Evolutionary conservation across 1,140 invertebrate genomes (phyloP), one percentile per base, ranked within the genome.

Genomic region (Pinna nobilis): DNA sequence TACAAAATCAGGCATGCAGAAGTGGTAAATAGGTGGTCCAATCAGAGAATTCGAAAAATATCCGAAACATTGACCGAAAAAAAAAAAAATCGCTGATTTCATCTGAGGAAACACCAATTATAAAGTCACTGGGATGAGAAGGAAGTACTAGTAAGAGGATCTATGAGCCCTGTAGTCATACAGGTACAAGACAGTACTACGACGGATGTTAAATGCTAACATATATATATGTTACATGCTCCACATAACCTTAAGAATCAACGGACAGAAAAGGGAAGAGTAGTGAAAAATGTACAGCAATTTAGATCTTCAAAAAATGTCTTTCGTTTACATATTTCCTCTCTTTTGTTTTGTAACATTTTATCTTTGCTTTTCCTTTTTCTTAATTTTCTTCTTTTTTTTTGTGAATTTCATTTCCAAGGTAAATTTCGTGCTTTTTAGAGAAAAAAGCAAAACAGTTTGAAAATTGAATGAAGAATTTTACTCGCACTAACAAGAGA

Each of bases 41-140:
- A 59, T 59, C 55, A 59, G 30, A 59, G 55, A 30, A 30, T 33
- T 32, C 30, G 32, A 59, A 59, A 59, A 59, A 33, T 33, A 35
- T 59, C 37, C 30, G 37, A 59, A 35, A 33, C n/a, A 59, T 33
- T 33, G 37, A 59, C 37, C 55, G n/a, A n/a, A n/a, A n/a, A n/a
- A n/a, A n/a, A n/a, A n/a, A n/a, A n/a, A n/a, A n/a, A n/a, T n/a
- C n/a, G n/a, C n/a, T n/a, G n/a, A n/a, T n/a, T n/a, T n/a, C n/a
- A n/a, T n/a, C n/a, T n/a, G n/a, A 63, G 59, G 59, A 25, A 63
- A 44, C 35, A 63, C 59, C 59, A 63, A 63, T 41, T 63, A 32
- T 63, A 59, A 59, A 23, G 59, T 63, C 59, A 63, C 59, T 63
- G 59, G 59, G 44, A 63, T 41, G 55, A 63, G 44, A 59, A 59